Base-by-base conservation (phyloP, 2,113 vertebrate genomes). In the Zingel zingel region DNA sequence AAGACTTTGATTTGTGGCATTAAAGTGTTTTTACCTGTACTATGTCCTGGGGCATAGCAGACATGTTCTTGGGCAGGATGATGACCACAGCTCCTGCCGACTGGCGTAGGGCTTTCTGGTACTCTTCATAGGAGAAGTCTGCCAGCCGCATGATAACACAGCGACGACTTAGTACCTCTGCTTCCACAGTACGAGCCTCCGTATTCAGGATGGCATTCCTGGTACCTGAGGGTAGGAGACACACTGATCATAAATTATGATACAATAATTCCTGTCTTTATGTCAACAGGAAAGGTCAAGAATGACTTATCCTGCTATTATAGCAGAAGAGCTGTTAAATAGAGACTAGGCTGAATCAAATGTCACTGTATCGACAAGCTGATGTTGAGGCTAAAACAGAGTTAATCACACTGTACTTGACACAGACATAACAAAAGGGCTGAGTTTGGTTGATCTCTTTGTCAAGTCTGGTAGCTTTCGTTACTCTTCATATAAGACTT, bases 11-110 rank as follows among this genome's bases (percentile, higher is more conserved):
- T 61, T 25, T 14, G 3, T 18, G 12, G 7, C 16, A 64, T 18
- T 36, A 7, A 15, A 39, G 11, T 1, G 21, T 14, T 0, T 3
- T 58, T 91, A 99, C 98, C 95, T 97, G 92, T 1, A 99, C 96
- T 3, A 99, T 96, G 63, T 99, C 98, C 95, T 99, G 98, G 0
- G 98, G 98, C 88, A 99, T 94, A 0, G 97, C 96, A 5, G 97
- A 97, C 96, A 99, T 97, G 82, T 97, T 97, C 30, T 91, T 95
- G 0, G 98, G 98, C 86, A 99, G 88, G 89, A 98, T 97, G 93
- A 99, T 98, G 59, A 99, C 97, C 83, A 99, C 97, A 0, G 98
- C 98, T 0, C 98, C 98, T 0, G 98, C 98, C 0, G 98, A 98
- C 93, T 99, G 98, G 16, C 96, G 96, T 47, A 99, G 94, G 1